Evolutionary conservation across 2,888 invertebrate species (phyloP).

Genomic region (Lasius platythorax): DNA sequence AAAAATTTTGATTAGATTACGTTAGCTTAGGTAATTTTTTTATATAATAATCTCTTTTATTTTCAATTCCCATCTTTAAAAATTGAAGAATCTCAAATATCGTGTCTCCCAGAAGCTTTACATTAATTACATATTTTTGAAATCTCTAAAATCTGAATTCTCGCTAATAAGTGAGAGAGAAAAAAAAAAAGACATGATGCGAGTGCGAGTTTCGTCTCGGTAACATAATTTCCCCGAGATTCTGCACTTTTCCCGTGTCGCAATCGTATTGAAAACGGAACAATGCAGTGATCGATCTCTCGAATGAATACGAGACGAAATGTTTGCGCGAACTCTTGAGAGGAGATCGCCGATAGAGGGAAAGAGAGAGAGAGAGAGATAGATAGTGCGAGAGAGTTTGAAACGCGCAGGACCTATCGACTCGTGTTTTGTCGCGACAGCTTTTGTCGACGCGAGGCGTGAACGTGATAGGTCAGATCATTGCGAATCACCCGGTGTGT

Average conservation of each 20-base stretch:
- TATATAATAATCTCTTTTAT: neutral
- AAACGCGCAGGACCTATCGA: constrained; percentile 49
- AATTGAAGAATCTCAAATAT: neutral
- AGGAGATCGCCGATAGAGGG: constrained; percentile 16
- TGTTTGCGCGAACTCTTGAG: constrained; percentile 35
- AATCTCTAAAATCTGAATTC: neutral
- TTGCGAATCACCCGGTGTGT: constrained; percentile 49
- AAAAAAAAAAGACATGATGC: neutral
- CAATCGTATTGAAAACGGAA: constrained; percentile 23
- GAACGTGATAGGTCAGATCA: constrained; percentile 52
- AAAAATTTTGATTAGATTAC: neutral
- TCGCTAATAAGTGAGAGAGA: neutral
- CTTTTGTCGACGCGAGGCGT: constrained; percentile 47
- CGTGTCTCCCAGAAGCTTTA: neutral
- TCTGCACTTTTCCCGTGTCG: neutral
- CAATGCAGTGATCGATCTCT: constrained; percentile 41
- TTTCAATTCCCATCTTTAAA: neutral
- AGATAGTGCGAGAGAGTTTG: constrained; percentile 1
- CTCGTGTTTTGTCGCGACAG: constrained; percentile 50
- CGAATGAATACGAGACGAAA: constrained; percentile 31
- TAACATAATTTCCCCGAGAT: constrained; percentile 16
- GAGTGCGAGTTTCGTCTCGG: neutral
- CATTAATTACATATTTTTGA: neutral
- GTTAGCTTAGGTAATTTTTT: too few species aligned
- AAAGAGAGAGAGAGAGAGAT: neutral